Base-by-base conservation (phyloP, 1,140 invertebrate species). In the Babylonia areolata region DNA sequence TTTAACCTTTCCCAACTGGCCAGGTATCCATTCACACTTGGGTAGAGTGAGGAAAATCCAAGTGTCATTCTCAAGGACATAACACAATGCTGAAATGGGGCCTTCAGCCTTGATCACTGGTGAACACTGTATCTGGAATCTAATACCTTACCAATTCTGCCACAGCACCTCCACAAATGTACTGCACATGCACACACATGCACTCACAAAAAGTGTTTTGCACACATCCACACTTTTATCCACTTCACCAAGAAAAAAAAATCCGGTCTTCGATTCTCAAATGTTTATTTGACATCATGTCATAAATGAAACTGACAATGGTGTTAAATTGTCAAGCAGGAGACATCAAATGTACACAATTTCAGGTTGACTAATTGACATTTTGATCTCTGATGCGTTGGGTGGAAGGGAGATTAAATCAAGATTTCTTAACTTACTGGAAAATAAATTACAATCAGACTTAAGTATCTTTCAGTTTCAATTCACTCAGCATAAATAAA, bases 261-360 rank as follows among this genome's bases (percentile, higher is more conserved):
- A 12, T 40, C 46, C 54, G 23, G 23, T 15, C 15, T 80, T 40
- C 78, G 5, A 31, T 80, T 42, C 78, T 80, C 39, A 80, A 80
- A 54, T 80, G 35, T 80, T 80, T 80, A 80, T 54, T 80, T 42
- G 15, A 9, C 78, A 80, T 54, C 78, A 80, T 54, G 28, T 37
- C 40, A 46, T 42, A 40, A 40, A 17, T n/a, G 20, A 79, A 42
- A 23, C 23, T 42, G 42, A 79, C 40, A 80, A 33, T 46, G 46
- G 15, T 80, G 78, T 33, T 33, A 42, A 28, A 3, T 28, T 40
- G 28, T 80, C 31, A n/a, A 31, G 0, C 40, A 80, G 42, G 9
- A 31, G 17, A 28, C 0, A 33, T 79, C 77, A 80, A 39, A 80
- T 54, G 33, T 20, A 33, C 54, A 31, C 54, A 58, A n/a, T 39